A percentile compares a stretch with the other conserved stretches of the same genome.
Conservation (phyloP, 2,797 vertebrate species). For the Acridotheres tristis region DNA sequence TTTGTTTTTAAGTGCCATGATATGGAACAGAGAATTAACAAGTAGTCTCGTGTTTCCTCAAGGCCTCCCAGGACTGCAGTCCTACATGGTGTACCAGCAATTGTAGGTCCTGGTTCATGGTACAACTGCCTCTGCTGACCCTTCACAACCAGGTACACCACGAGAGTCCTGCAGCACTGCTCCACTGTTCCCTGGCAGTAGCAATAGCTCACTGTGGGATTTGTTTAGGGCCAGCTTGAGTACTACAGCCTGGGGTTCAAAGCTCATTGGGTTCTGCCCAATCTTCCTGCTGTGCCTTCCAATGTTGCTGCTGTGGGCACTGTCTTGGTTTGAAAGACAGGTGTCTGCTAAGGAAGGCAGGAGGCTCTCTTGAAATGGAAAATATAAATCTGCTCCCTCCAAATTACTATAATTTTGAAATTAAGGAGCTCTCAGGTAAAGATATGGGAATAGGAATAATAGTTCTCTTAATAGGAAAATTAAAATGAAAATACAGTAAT, state of each 20-base stretch:
- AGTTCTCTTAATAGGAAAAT: no score
- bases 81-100: rapidly evolving
- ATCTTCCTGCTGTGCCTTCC: neutral
- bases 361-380: no score
- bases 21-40: neutral
- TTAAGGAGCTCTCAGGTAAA: no score
- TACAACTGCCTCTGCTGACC: neutral
- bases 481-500: no score
- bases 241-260: neutral
- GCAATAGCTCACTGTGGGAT: neutral
- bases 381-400: no score
- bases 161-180: neutral
- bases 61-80: neutral
- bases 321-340: neutral
- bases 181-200: rapidly evolving
- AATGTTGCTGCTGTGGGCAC: neutral
- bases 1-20: neutral
- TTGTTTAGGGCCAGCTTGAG: rapidly evolving
- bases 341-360: no score
- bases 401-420: no score
- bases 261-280: neutral
- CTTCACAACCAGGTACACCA: rapidly evolving
- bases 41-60: neutral
- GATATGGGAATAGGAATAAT: no score
- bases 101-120: rapidly evolving